Evolutionary conservation across 1,140 invertebrate species (phyloP), one percentile per base, ranked within the genome.

Genomic region (Drosophila rhopaloa): DNA sequence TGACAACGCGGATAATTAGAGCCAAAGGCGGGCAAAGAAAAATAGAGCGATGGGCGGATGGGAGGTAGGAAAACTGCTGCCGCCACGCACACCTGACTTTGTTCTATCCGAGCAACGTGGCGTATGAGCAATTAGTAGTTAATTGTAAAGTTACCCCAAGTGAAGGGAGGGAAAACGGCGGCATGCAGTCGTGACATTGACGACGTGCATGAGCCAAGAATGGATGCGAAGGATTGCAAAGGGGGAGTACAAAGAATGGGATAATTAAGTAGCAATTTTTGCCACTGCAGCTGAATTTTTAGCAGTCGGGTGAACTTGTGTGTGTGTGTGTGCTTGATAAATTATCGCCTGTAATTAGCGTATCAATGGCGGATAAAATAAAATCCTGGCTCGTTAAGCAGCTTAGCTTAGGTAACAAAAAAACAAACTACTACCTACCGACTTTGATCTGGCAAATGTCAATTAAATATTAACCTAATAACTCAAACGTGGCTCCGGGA

Each of bases 41-140:
- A 44, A 44, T 24, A 46, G 40, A 6, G 40, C 37, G 50, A 9
- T 35, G 29, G 7, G 13, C 10, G 43, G 40, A 4, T 37, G 14
- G 27, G 8, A 16, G 9, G 46, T 11, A 41, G 40, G 11, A 61
- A 19, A 29, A 46, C 40, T 41, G 53, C 43, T 24, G 29, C 61
- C 51, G 47, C 40, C 53, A 40, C 56, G 77, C 63, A 44, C 50
- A 71, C 73, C 73, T 77, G 81, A 85, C 74, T 81, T 83, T 86
- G 71, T 83, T 79, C 79, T 48, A 72, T 57, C 55, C 76, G 75
- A 71, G 66, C 71, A 86, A 83, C 83, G 83, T 88, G 79, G 83
- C 83, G 83, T 86, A 86, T 86, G 83, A 86, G 83, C 83, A 86
- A 86, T 86, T 86, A 86, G 83, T 86, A 86, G 83, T 86, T 86